Evolutionary conservation across 2,113 vertebrate species (phyloP), one percentile per base, ranked within the genome.

Genomic region (Mirounga angustirostris): DNA sequence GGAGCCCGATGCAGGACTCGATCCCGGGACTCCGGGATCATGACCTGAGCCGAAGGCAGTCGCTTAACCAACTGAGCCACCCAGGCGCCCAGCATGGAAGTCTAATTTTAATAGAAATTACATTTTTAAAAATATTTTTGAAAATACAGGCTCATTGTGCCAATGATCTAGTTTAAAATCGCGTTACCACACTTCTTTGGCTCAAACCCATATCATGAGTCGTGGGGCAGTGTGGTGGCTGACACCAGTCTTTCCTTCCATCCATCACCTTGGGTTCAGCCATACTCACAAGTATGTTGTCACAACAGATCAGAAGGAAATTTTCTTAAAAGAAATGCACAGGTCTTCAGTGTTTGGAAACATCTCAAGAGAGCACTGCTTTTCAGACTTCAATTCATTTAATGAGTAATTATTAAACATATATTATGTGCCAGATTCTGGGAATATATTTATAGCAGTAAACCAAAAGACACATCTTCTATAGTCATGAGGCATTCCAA

Each of bases 61-160:
- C 36, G 36, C 36, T 36, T 36, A 36, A 36, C 36, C 36, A 36
- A 36, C 36, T 36, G 36, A 36, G 36, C 36, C 36, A 36, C 36
- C 36, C 36, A 36, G 36, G 36, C 36, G 36, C 36, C 36, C 36
- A 91, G 7, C 26, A 30, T 56, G n/a, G 50, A 83, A 83, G 43
- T 89, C 78, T 46, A 14, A 10, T 90, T 80, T 90, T 74, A 87
- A 91, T 28, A 81, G 26, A 97, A 95, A 74, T 82, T 36, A 73
- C 83, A 67, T 87, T 97, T 93, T 95, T 76, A 1, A 86, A 76
- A 87, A 54, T 43, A 76, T 16, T 96, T 91, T 97, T 87, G 2
- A 83, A 71, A 87, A 76, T 74, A 74, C 52, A 85, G 28, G 6
- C 18, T 52, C 43, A 46, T 21, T 40, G 33, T 92, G 18, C 67